Conservation (phyloP, 2,113 vertebrate species). For the Mormyrus lacerda region DNA sequence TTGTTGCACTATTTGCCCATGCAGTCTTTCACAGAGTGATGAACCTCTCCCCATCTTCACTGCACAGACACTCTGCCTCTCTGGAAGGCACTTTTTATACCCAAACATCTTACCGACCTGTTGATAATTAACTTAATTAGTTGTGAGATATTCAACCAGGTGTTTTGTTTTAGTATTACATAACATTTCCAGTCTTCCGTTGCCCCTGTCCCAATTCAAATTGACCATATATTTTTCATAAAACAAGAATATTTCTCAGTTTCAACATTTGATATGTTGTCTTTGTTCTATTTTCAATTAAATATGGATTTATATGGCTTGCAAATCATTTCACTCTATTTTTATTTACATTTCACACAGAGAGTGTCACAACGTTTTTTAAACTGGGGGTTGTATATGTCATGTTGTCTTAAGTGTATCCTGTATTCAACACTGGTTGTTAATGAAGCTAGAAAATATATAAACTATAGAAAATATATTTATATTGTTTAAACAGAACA, state of each 20-base stretch:
- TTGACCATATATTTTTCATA: not conserved
- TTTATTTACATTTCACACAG: not conserved
- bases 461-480: not conserved
- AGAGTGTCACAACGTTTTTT: not conserved
- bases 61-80: no score
- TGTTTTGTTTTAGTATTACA: no score
- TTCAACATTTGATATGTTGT: not conserved
- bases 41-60: no score
- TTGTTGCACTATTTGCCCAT: no score
- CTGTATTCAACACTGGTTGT: not conserved
- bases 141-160: no score
- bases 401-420: not conserved
- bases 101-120: no score
- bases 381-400: not conserved
- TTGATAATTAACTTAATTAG: no score
- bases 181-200: not conserved
- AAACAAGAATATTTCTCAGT: not conserved
- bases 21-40: no score
- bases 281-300: not conserved
- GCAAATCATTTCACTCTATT: not conserved
- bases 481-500: not conserved
- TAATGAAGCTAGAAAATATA: not conserved
- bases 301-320: not conserved
- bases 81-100: no score
- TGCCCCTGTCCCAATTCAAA: not conserved